Conservation (phyloP, 2,888 invertebrate genomes). For the Lumbricus terrestris region DNA sequence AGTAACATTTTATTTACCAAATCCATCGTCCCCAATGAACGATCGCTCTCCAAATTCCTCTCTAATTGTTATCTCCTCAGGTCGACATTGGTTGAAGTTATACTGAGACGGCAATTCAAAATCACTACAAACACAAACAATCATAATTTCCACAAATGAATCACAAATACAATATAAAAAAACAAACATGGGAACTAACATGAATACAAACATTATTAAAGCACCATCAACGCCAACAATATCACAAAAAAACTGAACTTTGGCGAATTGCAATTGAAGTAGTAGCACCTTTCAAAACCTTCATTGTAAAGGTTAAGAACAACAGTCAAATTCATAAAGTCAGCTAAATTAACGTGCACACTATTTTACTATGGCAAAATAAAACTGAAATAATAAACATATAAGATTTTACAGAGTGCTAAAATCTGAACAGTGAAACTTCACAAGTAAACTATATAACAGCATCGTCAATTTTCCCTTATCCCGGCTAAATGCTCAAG, state of each 20-base stretch:
- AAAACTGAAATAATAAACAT: background rate
- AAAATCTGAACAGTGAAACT: background rate
- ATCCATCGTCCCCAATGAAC: slow-evolving; percentile 86
- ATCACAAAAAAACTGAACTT: background rate
- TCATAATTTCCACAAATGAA: no score
- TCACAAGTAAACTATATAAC: background rate
- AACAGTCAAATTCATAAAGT: no score
- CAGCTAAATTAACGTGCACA: no score
- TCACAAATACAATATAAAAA: background rate
- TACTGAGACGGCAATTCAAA: slow-evolving; percentile 96
- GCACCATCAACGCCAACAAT: background rate
- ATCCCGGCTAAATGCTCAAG: background rate
- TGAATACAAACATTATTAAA: background rate
- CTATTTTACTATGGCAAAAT: no score
- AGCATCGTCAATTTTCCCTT: no score
- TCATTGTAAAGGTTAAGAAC: background rate
- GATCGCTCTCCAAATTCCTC: slow-evolving; percentile 87
- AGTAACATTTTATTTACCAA: slow-evolving; percentile 65
- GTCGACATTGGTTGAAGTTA: slow-evolving; percentile 91
- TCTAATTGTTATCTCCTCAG: slow-evolving; percentile 98
- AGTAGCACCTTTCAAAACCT: background rate
- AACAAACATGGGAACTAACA: background rate
- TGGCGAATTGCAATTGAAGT: background rate
- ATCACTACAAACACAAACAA: slow-evolving; percentile 66
- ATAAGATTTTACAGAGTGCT: background rate